Percentiles rank a stretch among this genome's conserved stretches.
phyloP scores from a whole-genome alignment of 2,888 invertebrate genomes.

The Eupithecia centaureata region DNA sequence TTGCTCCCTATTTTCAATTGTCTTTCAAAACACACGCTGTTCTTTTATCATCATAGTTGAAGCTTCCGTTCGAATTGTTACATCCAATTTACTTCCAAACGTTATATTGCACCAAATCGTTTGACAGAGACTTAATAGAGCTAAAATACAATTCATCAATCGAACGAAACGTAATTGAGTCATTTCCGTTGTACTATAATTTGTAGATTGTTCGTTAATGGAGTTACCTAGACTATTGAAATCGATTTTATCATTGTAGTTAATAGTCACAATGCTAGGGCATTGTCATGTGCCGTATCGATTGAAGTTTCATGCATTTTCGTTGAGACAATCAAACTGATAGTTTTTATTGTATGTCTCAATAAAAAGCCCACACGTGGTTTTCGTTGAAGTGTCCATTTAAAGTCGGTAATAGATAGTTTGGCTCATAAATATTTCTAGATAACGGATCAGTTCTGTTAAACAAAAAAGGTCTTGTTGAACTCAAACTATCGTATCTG shows the following conservation, averaged over 20 bases:
- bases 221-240: conserved; percentile 32
- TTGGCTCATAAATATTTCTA: conserved; percentile 62
- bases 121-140: conserved; percentile 31
- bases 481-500: conserved; percentile 63
- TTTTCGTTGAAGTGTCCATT: conserved; percentile 55
- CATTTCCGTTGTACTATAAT: conserved; percentile 54
- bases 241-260: conserved; percentile 36
- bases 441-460: conserved; percentile 63
- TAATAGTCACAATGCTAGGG: conserved; percentile 32
- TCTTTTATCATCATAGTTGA: conserved; percentile 56
- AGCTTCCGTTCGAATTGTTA: conserved; percentile 65
- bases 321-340: conserved; percentile 33
- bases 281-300: conserved; percentile 26
- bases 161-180: conserved; percentile 53
- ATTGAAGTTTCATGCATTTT: conserved; percentile 36
- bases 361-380: conserved; percentile 55
- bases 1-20: conserved; percentile 61
- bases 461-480: conserved; percentile 61
- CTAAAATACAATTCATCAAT: conserved; percentile 51
- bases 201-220: conserved; percentile 35
- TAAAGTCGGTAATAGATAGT: conserved; percentile 61
- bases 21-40: conserved; percentile 59
- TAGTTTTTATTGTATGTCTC: conserved; percentile 49
- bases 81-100: conserved; percentile 48
- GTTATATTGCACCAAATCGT: conserved; percentile 33